These are phyloP conservation scores for Heterodera filipjevi DNA, from an alignment of 2,888 invertebrate species.

Conservation along the genomic window DNA sequence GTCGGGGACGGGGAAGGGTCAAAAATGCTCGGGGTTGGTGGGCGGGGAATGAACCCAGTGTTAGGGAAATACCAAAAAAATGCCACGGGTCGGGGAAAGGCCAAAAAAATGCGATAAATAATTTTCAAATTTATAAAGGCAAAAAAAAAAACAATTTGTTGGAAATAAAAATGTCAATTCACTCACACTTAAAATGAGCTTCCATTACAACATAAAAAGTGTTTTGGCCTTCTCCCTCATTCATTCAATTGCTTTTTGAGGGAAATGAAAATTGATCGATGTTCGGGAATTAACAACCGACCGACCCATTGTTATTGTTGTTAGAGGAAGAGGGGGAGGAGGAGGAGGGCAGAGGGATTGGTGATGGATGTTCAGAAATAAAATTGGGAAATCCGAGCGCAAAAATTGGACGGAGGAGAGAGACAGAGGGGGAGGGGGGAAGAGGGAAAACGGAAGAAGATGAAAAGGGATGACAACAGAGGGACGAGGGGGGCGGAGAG, in stretches of 20 bases:
- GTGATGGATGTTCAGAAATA: too few relatives aligned
- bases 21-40: too few relatives aligned
- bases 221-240: neutral
- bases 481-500: neutral
- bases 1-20: too few relatives aligned
- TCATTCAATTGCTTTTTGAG: neutral
- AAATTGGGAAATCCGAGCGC: conserved; percentile 5
- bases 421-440: neutral
- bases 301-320: too few relatives aligned
- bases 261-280: neutral
- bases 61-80: too few relatives aligned
- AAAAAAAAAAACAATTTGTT: too few relatives aligned
- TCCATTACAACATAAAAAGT: neutral
- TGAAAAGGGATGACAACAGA: neutral
- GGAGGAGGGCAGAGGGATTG: neutral
- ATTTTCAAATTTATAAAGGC: too few relatives aligned
- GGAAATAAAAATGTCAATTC: neutral
- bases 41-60: too few relatives aligned
- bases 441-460: neutral
- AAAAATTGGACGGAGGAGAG: neutral
- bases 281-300: neutral
- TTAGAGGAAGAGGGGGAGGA: neutral
- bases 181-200: neutral
- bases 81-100: too few relatives aligned
- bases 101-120: too few relatives aligned